Percentiles rank a stretch among this genome's conserved stretches.
These are phyloP conservation scores for Gasterosteus nipponicus DNA, from an alignment of 2,113 vertebrate genomes.

Conservation along the genomic window DNA sequence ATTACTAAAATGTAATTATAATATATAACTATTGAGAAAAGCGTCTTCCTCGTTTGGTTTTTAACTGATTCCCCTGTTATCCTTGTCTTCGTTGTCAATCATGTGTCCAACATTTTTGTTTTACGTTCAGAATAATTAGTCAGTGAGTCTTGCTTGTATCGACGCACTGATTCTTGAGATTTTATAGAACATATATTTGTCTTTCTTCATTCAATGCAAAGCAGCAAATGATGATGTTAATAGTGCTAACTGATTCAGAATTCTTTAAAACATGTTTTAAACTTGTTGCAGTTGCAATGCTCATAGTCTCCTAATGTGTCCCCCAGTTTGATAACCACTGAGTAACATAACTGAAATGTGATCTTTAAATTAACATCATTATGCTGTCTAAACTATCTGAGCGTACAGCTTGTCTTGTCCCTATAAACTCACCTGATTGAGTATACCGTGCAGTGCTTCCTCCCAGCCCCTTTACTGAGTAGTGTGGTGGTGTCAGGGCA, in stretches of 20 bases:
- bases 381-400: not conserved
- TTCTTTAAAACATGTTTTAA: not conserved
- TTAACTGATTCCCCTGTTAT: not conserved
- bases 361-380: not conserved
- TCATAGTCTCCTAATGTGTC: not conserved
- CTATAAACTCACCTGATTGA: conserved; percentile 22
- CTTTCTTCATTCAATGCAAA: not conserved
- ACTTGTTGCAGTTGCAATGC: not conserved
- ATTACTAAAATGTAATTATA: not conserved
- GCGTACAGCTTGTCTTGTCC: not conserved
- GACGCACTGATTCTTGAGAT: not conserved
- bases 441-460: not conserved
- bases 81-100: not conserved
- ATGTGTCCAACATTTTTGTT: not conserved
- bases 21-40: not conserved
- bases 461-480: not conserved
- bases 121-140: not conserved
- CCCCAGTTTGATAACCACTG: not conserved
- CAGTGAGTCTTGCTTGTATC: not conserved
- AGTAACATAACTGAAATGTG: not conserved
- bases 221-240: not conserved
- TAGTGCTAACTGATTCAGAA: not conserved
- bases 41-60: not conserved
- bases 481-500: conserved; percentile 13
- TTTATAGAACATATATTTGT: not conserved